Evolutionary conservation across 1,140 invertebrate genomes (phyloP).

Genomic region (Acyrthosiphon pisum): DNA sequence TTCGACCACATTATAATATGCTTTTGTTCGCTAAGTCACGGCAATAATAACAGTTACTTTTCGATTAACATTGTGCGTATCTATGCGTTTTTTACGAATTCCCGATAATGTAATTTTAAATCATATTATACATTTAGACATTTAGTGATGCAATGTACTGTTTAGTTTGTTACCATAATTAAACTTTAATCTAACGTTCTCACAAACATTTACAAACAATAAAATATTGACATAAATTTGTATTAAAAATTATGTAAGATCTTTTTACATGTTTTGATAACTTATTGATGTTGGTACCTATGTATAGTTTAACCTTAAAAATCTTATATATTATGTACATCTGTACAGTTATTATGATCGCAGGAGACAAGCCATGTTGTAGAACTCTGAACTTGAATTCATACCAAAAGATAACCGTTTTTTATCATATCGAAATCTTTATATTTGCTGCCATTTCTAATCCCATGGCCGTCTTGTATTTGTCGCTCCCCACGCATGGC

Average conservation of each 20-base stretch:
- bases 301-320: background rate
- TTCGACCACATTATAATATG: background rate
- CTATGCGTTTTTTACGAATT: background rate
- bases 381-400: background rate
- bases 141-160: background rate
- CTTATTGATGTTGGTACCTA: background rate
- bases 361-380: background rate
- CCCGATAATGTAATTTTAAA: background rate
- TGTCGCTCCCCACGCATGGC: background rate
- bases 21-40: background rate
- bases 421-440: background rate
- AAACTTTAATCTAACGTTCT: background rate
- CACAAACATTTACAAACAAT: background rate
- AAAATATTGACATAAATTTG: background rate
- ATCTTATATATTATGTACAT: background rate
- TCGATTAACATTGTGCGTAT: conserved; percentile 25
- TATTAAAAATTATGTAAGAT: background rate
- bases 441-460: background rate
- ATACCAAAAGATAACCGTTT: background rate
- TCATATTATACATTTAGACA: background rate
- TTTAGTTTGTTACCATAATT: background rate
- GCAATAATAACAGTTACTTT: conserved; percentile 31
- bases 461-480: conserved; percentile 29
- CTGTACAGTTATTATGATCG: background rate
- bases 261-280: background rate